Evolutionary conservation across 2,113 vertebrate genomes (phyloP), one percentile per base, ranked within the genome.

Genomic region (Scytalopus superciliaris): DNA sequence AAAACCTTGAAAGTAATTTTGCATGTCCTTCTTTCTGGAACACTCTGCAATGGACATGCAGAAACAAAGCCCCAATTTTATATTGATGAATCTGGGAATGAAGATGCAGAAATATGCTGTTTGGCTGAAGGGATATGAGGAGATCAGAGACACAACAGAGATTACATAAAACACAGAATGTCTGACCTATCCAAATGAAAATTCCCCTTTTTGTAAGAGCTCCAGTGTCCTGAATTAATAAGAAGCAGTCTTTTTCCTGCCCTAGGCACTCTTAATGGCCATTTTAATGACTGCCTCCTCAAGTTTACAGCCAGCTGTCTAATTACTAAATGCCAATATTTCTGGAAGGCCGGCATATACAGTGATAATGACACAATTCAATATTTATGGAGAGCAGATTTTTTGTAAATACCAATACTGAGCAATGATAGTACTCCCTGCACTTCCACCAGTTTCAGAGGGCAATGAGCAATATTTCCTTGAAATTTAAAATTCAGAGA

Each of bases 261-360:
- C 90, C 62, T 83, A 39, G 87, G 33, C 33, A 56, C 23, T 84
- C 77, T 44, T 94, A 91, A 70, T 82, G 67, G 31, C 35, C 70
- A 72, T 80, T 87, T 87, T 80, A 89, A 83, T 83, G 39, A 50
- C 78, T 69, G 23, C 25, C 55, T 83, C 50, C 45, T 89, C 30
- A 79, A 88, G 39, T 80, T 93, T 84, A 85, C 59, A 90, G 59
- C 13, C 72, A 93, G 79, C 12, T 80, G 10, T 47, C 73, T 93
- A 80, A 78, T 82, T 93, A 84, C 44, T 31, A 49, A 89, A 84
- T 84, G 17, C 74, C 56, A 92, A 75, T 89, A 88, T 70, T 75
- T 81, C 53, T 45, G 69, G 75, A 80, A 90, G 25, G 15, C 30
- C 56, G 75, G 22, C 31, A 78, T 50, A 67, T 45, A 83, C 6